Evolutionary conservation across 2,888 invertebrate species (phyloP), one percentile per base, ranked within the genome.

Genomic region (Xestia ashworthii): DNA sequence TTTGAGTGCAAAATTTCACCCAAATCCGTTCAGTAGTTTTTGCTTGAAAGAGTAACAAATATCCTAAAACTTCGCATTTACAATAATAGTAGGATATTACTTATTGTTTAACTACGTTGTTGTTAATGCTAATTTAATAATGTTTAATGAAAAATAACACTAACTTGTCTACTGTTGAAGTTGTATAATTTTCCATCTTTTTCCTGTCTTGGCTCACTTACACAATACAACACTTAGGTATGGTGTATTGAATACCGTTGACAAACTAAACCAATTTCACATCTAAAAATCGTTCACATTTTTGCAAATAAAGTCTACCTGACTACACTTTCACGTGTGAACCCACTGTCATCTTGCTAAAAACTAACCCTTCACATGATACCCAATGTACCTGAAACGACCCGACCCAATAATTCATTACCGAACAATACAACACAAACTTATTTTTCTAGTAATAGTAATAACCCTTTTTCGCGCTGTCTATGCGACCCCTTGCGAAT

Each of bases 391-490:
- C 96, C 96, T 96, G 96, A 96, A 96, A 95, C 91, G 92, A 94
- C 93, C 94, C 96, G 92, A 96, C 95, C 96, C 96, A 96, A 96
- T 96, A 96, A 96, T 96, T 96, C 96, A 96, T 96, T 96, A 96
- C 89, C 89, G 87, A 94, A 96, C 96, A 96, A 96, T 94, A 89
- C 92, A 92, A 94, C 93, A 95, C 94, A 94, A 95, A 95, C 95
- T 94, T 92, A 93, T 91, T 93, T 93, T 95, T 92, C 92, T 93
- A 93, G 91, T 96, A 96, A 96, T 95, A 96, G 92, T 95, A 96
- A 96, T 95, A 95, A 94, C 96, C 96, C 95, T 95, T 96, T 95
- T 92, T 92, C 93, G 92, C 90, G 84, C 92, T 94, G 94, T 94
- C 94, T 93, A 92, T 89, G 91, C 92, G 92, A 95, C 96, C 96